Conservation (phyloP, 1,140 invertebrate genomes). For the Micrasema minimum region DNA sequence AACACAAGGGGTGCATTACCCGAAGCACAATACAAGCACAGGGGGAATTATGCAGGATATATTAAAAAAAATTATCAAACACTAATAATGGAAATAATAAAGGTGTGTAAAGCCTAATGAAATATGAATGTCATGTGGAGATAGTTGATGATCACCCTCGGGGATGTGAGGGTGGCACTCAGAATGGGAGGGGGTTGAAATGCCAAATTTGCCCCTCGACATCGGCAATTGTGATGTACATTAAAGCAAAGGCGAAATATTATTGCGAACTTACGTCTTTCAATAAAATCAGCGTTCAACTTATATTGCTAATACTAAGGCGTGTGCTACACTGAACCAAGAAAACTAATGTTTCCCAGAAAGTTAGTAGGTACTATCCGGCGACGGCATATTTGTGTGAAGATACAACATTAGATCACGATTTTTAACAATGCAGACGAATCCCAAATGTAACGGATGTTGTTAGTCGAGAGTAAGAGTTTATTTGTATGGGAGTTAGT, state of each 20-base stretch:
- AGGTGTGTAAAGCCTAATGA: conserved; percentile 49
- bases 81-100: conserved; percentile 51
- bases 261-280: too few relatives aligned
- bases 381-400: not conserved
- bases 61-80: conserved; percentile 42
- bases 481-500: conserved; percentile 7
- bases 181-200: conserved; percentile 7
- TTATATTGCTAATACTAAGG: too few relatives aligned
- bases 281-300: too few relatives aligned
- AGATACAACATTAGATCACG: conserved; percentile 6
- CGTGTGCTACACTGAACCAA: too few relatives aligned
- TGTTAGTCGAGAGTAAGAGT: conserved; percentile 16
- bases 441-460: conserved; percentile 30
- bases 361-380: too few relatives aligned
- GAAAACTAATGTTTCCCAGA: too few relatives aligned
- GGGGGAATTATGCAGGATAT: not conserved
- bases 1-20: conserved; percentile 21
- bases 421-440: conserved; percentile 12
- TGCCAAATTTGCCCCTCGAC: too few relatives aligned
- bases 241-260: too few relatives aligned
- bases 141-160: conserved; percentile 46
- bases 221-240: too few relatives aligned
- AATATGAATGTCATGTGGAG: conserved; percentile 51
- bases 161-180: too few relatives aligned
- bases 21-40: not conserved